These are phyloP conservation scores for Dascillus cervinus DNA, from an alignment of 2,888 invertebrate species.

Conservation along the genomic window DNA sequence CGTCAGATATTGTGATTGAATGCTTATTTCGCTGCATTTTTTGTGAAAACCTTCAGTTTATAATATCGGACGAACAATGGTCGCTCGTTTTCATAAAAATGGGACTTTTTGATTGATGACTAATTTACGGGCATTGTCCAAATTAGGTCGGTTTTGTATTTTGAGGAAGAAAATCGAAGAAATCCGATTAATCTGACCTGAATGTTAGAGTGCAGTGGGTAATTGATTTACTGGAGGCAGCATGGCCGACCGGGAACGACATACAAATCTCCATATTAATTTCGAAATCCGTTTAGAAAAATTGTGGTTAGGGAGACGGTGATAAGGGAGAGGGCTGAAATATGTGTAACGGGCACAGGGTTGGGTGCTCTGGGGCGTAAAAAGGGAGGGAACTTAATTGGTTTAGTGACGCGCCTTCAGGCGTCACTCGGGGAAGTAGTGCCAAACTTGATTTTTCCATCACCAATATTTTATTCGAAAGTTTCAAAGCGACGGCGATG, in stretches of 20 bases:
- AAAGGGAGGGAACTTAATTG: slow-evolving; percentile 24
- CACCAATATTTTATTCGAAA: too few species aligned
- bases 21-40: slow-evolving; percentile 12
- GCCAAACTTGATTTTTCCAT: too few species aligned
- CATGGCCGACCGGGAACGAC: slow-evolving; percentile 9
- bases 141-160: too few species aligned
- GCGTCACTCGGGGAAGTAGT: slow-evolving; percentile 14
- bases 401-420: slow-evolving; percentile 20
- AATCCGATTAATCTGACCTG: too few species aligned
- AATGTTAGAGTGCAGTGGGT: too few species aligned
- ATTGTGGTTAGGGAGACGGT: slow-evolving; percentile 19
- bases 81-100: slow-evolving; percentile 12
- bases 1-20: slow-evolving; percentile 16
- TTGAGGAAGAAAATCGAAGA: too few species aligned
- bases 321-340: slow-evolving; percentile 19
- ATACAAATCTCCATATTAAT: slow-evolving; percentile 14
- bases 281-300: slow-evolving; percentile 14
- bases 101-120: slow-evolving; percentile 12
- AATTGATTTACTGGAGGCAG: too few species aligned
- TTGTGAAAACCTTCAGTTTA: slow-evolving; percentile 9
- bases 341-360: slow-evolving; percentile 14
- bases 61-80: slow-evolving; percentile 15
- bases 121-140: slow-evolving; percentile 13
- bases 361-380: slow-evolving; percentile 19
- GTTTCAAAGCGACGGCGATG: too few species aligned